Evolutionary conservation across 2,797 vertebrate species (phyloP).

Genomic region (Mareca strepera): DNA sequence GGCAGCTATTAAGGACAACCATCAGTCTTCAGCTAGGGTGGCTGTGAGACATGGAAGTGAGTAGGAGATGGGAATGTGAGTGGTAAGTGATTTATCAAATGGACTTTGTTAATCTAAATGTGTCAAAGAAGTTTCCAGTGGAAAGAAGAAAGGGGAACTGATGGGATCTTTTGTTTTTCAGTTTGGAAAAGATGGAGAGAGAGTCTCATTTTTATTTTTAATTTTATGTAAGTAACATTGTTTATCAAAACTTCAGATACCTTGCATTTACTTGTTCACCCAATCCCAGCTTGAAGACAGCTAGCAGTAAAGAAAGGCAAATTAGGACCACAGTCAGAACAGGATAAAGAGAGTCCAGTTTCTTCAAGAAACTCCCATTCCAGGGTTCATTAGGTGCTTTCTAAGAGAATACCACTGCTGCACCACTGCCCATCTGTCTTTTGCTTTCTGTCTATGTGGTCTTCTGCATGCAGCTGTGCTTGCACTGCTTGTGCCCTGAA

Average conservation of each 20-base stretch:
- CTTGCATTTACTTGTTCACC: neutral
- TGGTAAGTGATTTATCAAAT: constrained; percentile 63
- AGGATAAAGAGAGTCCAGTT: neutral
- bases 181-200: neutral
- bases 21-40: constrained; percentile 23
- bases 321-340: neutral
- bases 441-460: neutral
- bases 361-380: neutral
- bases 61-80: constrained; percentile 38
- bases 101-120: constrained; percentile 48
- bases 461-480: neutral
- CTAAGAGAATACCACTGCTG: neutral
- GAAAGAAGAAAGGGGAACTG: neutral
- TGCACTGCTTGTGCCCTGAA: neutral
- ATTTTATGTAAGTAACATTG: neutral
- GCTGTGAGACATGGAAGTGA: constrained; percentile 37
- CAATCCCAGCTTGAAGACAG: neutral
- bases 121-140: constrained; percentile 57
- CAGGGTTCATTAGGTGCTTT: neutral
- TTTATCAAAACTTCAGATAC: neutral
- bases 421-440: neutral
- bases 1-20: neutral
- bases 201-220: neutral
- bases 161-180: neutral
- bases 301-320: neutral